phyloP scores from a whole-genome alignment of 2,888 invertebrate genomes.

The Hyppa rectilinea region DNA sequence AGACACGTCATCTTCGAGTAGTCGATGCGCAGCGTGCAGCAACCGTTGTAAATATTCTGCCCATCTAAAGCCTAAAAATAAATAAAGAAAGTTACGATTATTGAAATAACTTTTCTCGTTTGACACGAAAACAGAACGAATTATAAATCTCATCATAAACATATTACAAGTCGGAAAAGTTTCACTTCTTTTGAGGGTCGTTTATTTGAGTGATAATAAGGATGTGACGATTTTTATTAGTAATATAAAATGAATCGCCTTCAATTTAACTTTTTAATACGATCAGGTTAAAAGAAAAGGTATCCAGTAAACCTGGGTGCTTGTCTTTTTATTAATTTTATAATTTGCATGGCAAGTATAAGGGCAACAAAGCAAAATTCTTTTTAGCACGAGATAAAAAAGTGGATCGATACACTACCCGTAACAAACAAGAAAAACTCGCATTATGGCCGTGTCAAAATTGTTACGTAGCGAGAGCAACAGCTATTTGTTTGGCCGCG shows the following conservation, averaged over 20 bases:
- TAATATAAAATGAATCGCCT: constrained; percentile 61
- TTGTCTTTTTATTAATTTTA: constrained; percentile 44
- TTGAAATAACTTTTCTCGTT: constrained; percentile 73
- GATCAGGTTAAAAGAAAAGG: constrained; percentile 42
- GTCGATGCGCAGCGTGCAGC: constrained; percentile 99
- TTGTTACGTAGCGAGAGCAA: constrained; percentile 80
- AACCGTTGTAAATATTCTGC: constrained; percentile 99
- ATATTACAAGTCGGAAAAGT: constrained; percentile 69
- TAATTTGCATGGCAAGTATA: constrained; percentile 38
- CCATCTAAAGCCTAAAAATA: constrained; percentile 96
- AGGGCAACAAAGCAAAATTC: constrained; percentile 48
- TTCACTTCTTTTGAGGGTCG: constrained; percentile 70
- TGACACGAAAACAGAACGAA: constrained; percentile 70
- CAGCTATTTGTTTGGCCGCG: constrained; percentile 87
- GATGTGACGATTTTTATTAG: constrained; percentile 64
- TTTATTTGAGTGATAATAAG: constrained; percentile 66
- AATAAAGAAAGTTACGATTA: constrained; percentile 64
- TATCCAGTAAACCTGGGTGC: constrained; percentile 1
- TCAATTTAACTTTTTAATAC: constrained; percentile 66
- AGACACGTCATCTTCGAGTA: constrained; percentile 99
- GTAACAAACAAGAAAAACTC: constrained; percentile 74
- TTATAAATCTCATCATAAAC: constrained; percentile 74
- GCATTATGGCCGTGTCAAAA: constrained; percentile 83
- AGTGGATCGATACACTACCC: constrained; percentile 63
- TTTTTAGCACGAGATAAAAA: constrained; percentile 57